These are phyloP conservation scores for Aldabrachelys gigantea DNA, from an alignment of 2,113 vertebrate genomes.

Conservation along the genomic window DNA sequence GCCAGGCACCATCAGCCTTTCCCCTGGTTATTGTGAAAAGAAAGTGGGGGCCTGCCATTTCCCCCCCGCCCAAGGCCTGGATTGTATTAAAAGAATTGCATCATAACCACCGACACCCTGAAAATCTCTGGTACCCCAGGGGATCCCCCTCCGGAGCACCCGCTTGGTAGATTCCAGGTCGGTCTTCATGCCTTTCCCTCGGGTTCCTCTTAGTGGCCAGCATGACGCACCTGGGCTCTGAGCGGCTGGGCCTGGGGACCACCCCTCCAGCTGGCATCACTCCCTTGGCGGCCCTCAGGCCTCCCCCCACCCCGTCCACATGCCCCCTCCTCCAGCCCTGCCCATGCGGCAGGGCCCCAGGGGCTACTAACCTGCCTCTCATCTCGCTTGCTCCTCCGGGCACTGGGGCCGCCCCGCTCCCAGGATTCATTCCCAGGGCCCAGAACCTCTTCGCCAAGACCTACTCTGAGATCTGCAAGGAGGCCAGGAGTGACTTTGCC, in stretches of 20 bases:
- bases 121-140: neutral
- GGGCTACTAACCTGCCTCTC: neutral
- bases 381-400: neutral
- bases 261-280: neutral
- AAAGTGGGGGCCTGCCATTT: neutral
- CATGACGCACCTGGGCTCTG: too few relatives aligned
- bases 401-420: neutral
- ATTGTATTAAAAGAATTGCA: too few relatives aligned
- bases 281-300: fast-evolving
- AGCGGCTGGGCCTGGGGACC: too few relatives aligned
- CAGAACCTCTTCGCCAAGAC: slow-evolving; percentile 82
- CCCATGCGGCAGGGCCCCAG: neutral
- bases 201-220: neutral
- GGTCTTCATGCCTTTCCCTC: neutral
- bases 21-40: neutral
- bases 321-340: too few relatives aligned
- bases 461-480: slow-evolving; percentile 72
- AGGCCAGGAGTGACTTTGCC: slow-evolving; percentile 70
- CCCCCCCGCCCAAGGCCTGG: neutral
- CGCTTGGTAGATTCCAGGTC: neutral
- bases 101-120: neutral
- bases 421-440: slow-evolving; percentile 79
- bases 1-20: neutral
- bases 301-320: neutral
- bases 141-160: neutral